phyloP scores from a whole-genome alignment of 2,113 vertebrate genomes.

The Psittacula cyanocephala region DNA sequence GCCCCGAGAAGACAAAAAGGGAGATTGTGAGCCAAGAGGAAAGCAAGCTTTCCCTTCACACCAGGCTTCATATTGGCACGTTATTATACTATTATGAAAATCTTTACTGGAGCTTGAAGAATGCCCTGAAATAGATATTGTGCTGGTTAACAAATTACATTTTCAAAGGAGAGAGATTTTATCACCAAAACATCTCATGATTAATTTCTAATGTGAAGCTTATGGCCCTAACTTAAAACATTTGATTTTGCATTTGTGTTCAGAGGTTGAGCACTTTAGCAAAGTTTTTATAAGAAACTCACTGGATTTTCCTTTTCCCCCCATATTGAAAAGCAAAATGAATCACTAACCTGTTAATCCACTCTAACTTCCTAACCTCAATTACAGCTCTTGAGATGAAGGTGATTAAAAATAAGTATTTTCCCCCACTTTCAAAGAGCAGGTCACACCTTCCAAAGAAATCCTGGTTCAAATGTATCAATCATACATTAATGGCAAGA shows the following conservation, averaged over 20 bases:
- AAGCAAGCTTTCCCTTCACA: neutral
- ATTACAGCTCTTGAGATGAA: conserved; percentile 71
- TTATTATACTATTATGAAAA: conserved; percentile 51
- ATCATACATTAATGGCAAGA: neutral
- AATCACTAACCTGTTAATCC: conserved; percentile 67
- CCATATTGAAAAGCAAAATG: conserved; percentile 2
- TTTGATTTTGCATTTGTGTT: conserved; percentile 53
- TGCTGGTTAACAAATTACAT: conserved; percentile 68
- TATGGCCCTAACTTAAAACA: conserved; percentile 58
- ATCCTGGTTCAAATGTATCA: conserved; percentile 12
- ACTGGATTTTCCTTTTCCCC: neutral
- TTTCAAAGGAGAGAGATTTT: conserved; percentile 74
- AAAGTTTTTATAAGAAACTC: conserved; percentile 51
- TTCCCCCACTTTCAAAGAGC: conserved; percentile 15
- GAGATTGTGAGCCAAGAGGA: neutral
- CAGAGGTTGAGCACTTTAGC: conserved; percentile 64
- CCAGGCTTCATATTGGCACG: neutral
- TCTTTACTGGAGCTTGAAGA: conserved; percentile 59
- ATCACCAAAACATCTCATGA: conserved; percentile 71
- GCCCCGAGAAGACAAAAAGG: neutral
- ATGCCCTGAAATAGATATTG: conserved; percentile 74
- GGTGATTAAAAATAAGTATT: conserved; percentile 65
- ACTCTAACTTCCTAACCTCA: conserved; percentile 66
- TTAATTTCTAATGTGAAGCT: conserved; percentile 72
- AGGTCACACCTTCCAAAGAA: conserved; percentile 53